Conservation (phyloP, 1,140 invertebrate genomes). For the Neodiprion fabricii region DNA sequence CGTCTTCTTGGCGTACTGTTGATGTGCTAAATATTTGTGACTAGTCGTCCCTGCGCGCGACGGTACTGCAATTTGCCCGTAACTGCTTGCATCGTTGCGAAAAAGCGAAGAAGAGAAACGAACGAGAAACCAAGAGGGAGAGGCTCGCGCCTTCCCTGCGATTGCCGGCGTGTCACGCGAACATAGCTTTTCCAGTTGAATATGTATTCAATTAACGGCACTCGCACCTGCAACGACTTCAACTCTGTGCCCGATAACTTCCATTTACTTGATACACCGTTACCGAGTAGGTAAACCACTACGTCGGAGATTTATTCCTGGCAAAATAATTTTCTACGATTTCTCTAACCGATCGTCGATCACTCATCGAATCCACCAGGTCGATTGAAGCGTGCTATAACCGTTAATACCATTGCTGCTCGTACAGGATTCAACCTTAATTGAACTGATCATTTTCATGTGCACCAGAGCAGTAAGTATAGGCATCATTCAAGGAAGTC, state of each 20-base stretch:
- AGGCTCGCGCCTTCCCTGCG: neutral
- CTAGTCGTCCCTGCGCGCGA: too few relatives aligned
- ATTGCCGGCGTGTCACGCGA: conserved; percentile 3
- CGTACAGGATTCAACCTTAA: too few relatives aligned
- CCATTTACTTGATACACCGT: neutral
- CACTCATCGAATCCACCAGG: neutral
- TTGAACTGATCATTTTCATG: too few relatives aligned
- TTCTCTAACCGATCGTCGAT: neutral
- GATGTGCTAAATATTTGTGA: too few relatives aligned
- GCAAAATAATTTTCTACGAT: neutral
- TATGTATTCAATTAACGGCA: conserved; percentile 15
- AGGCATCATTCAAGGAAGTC: too few relatives aligned
- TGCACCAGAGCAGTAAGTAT: too few relatives aligned
- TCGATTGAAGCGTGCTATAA: neutral
- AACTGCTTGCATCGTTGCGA: neutral
- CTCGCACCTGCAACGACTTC: neutral
- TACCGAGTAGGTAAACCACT: neutral
- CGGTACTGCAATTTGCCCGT: neutral
- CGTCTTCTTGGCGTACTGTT: neutral
- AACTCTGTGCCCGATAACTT: conserved; percentile 8
- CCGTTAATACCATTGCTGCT: neutral
- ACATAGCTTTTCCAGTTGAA: neutral
- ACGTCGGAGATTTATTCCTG: neutral
- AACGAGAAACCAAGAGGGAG: neutral
- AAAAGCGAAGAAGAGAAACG: neutral